These are phyloP conservation scores for Sipha flava DNA, from an alignment of 1,140 invertebrate genomes.

Conservation along the genomic window DNA sequence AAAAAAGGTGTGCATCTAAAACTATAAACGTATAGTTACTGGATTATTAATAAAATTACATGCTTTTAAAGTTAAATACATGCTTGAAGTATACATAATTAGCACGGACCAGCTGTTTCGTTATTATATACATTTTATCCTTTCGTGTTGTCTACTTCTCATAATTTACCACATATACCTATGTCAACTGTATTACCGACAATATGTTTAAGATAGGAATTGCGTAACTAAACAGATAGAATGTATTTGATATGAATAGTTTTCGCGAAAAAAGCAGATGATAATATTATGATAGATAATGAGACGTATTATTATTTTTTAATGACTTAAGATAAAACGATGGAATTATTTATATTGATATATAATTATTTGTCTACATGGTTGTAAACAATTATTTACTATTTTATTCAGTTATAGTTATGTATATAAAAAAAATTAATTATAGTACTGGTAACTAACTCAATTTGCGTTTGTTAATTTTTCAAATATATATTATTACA, in stretches of 20 bases:
- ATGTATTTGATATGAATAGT: no score
- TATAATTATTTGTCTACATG: neutral
- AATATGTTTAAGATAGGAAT: no score
- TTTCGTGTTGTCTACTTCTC: neutral
- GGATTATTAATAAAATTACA: neutral
- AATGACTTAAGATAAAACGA: neutral
- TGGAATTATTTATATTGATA: neutral
- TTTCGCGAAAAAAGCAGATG: no score
- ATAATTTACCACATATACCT: neutral
- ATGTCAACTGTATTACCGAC: no score
- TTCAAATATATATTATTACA: no score
- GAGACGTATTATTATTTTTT: neutral
- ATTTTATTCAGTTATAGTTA: no score
- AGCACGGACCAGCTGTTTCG: neutral
- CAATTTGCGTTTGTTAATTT: no score
- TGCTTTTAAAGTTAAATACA: neutral
- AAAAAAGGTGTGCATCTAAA: neutral
- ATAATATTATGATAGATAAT: no score
- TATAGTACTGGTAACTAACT: no score
- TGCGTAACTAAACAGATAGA: no score
- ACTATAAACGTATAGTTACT: neutral
- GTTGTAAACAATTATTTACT: neutral
- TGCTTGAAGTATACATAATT: neutral
- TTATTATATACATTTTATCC: neutral
- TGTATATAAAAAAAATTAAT: no score